Conservation (phyloP, 2,113 vertebrate genomes). For the Atlantisia rogersi region DNA sequence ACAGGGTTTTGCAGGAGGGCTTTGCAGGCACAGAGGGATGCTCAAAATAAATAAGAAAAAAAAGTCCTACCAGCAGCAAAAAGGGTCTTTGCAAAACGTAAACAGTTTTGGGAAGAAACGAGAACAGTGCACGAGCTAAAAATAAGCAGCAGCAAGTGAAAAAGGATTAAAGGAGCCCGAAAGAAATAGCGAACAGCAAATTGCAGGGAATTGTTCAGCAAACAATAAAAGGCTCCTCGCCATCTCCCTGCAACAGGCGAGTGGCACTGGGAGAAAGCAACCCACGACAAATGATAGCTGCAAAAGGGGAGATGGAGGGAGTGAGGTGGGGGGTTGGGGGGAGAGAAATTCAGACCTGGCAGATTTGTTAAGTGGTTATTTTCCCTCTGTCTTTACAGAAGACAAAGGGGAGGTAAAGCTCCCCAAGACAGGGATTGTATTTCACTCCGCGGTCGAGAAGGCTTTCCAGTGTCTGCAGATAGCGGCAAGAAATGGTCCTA, state of each 20-base stretch:
- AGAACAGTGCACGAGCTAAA: neutral
- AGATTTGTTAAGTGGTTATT: constrained; percentile 61
- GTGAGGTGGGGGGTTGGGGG: neutral
- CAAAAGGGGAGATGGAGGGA: neutral
- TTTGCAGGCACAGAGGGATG: neutral
- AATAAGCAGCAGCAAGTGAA: neutral
- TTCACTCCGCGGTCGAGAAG: constrained; percentile 9
- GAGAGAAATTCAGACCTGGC: constrained; percentile 33
- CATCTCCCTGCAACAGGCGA: constrained; percentile 47
- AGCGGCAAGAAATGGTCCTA: constrained; percentile 35
- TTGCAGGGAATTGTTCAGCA: constrained; percentile 55
- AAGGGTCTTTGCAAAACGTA: neutral
- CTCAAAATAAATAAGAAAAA: too few species aligned
- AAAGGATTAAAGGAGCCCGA: constrained; percentile 8
- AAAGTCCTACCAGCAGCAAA: neutral
- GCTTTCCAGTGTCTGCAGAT: constrained; percentile 55
- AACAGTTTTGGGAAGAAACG: neutral
- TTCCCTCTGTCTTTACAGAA: constrained; percentile 61
- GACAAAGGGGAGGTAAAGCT: constrained; percentile 46
- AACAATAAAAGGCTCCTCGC: constrained; percentile 54
- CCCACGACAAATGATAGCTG: constrained; percentile 44
- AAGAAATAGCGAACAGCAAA: constrained; percentile 35
- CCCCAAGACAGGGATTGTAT: constrained; percentile 33
- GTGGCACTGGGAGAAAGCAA: constrained; percentile 27
- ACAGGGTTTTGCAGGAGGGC: neutral